Evolutionary conservation across 2,888 invertebrate species (phyloP).

Genomic region (Trachelus stipa): DNA sequence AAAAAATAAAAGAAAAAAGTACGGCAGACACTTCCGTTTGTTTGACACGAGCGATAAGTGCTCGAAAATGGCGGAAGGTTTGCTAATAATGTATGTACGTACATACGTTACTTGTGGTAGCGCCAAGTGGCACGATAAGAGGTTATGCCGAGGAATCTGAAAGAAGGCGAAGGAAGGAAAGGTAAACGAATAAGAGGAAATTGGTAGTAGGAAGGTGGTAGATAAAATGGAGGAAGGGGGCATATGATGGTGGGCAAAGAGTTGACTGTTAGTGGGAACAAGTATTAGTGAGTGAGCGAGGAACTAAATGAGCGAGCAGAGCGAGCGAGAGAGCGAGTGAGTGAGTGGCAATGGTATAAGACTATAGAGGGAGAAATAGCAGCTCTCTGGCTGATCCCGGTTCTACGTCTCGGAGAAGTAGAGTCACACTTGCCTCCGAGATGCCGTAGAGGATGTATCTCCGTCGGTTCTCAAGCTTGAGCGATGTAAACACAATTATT

Average conservation of each 20-base stretch:
- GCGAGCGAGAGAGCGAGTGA: conserved; percentile 8
- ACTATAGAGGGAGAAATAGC: neutral
- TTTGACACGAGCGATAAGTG: neutral
- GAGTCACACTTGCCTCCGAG: conserved; percentile 46
- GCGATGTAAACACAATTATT: conserved; percentile 27
- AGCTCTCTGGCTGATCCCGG: conserved; percentile 29
- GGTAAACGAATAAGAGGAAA: neutral
- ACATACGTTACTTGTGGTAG: neutral
- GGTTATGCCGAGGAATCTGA: neutral
- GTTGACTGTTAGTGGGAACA: neutral
- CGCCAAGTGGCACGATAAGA: neutral
- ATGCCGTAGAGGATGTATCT: conserved; percentile 33
- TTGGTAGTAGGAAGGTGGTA: neutral
- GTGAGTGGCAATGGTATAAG: conserved; percentile 16
- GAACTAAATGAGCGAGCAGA: neutral
- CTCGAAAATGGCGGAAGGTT: neutral
- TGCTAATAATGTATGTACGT: neutral
- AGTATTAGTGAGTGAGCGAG: conserved; percentile 10
- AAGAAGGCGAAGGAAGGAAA: conserved; percentile 3
- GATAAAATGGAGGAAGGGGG: neutral
- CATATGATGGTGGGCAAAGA: neutral
- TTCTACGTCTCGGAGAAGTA: conserved; percentile 37
- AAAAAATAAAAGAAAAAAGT: neutral
- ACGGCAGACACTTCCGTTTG: neutral
- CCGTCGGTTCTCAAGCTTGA: conserved; percentile 21